These are phyloP conservation scores for Diachrysia chrysitis DNA, from an alignment of 2,888 invertebrate genomes.

Conservation along the genomic window DNA sequence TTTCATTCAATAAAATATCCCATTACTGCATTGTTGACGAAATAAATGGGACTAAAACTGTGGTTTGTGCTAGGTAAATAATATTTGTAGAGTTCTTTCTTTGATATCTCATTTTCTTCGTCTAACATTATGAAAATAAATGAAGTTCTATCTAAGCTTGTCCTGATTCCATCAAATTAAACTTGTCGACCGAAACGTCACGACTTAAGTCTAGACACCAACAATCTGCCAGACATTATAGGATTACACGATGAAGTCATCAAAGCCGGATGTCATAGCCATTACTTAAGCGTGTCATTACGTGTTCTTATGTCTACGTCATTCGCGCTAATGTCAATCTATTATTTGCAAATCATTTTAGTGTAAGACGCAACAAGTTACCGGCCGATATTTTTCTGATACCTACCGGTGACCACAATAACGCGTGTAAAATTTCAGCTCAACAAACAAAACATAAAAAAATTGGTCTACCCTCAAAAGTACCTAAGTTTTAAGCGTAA, in stretches of 20 bases:
- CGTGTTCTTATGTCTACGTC: conserved; percentile 21
- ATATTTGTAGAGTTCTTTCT: background rate
- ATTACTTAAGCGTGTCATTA: conserved; percentile 40
- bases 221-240: background rate
- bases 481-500: too few species aligned
- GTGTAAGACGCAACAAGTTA: background rate
- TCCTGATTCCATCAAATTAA: too few species aligned
- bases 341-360: conserved; percentile 42
- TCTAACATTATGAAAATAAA: too few species aligned
- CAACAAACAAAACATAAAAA: too few species aligned
- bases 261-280: conserved; percentile 18
- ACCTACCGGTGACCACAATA: too few species aligned
- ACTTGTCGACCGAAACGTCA: background rate
- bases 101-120: too few species aligned
- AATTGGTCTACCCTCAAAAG: too few species aligned
- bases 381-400: background rate
- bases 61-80: background rate
- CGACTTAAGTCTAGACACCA: background rate
- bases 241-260: background rate
- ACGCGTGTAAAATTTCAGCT: too few species aligned
- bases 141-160: too few species aligned
- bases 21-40: background rate
- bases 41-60: background rate
- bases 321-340: conserved; percentile 19
- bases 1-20: background rate